phyloP scores from a whole-genome alignment of 2,888 invertebrate genomes.

The Drosophila helvetica region DNA sequence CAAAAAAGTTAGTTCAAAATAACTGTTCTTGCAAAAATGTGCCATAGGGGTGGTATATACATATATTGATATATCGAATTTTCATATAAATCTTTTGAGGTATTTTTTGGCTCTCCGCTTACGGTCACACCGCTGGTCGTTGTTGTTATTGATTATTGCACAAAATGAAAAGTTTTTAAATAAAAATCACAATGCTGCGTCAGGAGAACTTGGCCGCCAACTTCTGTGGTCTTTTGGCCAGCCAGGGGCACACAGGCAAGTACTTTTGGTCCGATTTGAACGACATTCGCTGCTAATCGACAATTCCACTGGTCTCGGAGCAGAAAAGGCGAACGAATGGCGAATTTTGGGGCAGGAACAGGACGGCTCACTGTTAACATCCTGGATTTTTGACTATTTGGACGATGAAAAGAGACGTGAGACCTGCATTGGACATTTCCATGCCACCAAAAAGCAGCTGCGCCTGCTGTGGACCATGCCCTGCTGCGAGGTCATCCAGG shows the following conservation, averaged over 20 bases:
- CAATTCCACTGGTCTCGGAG: neutral
- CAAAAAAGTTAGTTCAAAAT: neutral
- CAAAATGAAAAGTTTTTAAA: slow-evolving; percentile 46
- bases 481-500: slow-evolving; percentile 89
- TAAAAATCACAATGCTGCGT: slow-evolving; percentile 77
- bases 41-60: too few species aligned
- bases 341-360: slow-evolving; percentile 92
- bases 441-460: slow-evolving; percentile 86
- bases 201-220: slow-evolving; percentile 84
- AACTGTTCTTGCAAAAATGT: neutral
- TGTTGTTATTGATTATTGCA: slow-evolving; percentile 10
- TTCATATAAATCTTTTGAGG: too few species aligned
- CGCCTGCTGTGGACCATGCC: slow-evolving; percentile 87
- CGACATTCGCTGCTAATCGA: neutral
- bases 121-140: neutral
- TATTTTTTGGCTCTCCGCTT: neutral
- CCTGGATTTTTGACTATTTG: slow-evolving; percentile 86
- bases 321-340: slow-evolving; percentile 89
- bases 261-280: neutral
- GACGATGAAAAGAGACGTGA: slow-evolving; percentile 64
- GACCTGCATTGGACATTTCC: slow-evolving; percentile 87
- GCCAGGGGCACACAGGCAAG: slow-evolving; percentile 81
- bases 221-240: slow-evolving; percentile 82
- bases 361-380: slow-evolving; percentile 89
- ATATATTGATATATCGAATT: neutral